Evolutionary conservation across 2,888 invertebrate genomes (phyloP).

Genomic region (Pyralis farinalis): DNA sequence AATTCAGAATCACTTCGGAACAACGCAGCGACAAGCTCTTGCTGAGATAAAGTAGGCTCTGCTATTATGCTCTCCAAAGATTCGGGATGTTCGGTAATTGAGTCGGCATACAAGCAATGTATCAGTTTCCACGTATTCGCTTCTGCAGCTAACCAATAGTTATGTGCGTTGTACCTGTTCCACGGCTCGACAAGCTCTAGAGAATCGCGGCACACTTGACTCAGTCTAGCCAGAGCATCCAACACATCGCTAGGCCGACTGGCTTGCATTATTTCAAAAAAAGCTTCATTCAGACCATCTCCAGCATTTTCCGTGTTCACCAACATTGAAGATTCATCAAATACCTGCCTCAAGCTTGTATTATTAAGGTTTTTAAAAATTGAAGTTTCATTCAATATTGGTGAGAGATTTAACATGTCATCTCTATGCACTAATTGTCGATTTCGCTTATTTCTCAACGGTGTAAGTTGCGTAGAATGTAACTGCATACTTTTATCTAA

Average conservation of each 20-base stretch:
- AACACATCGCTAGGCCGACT: conserved; percentile 76
- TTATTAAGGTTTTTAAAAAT: conserved; percentile 70
- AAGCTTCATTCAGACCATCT: conserved; percentile 61
- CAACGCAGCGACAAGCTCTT: conserved; percentile 56
- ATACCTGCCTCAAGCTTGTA: conserved; percentile 64
- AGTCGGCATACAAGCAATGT: conserved; percentile 90
- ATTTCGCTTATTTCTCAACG: conserved; percentile 52
- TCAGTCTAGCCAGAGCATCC: conserved; percentile 83
- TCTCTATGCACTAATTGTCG: conserved; percentile 57
- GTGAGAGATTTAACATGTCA: conserved; percentile 66
- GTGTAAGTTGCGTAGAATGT: conserved; percentile 60
- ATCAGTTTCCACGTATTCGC: conserved; percentile 94
- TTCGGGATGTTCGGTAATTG: conserved; percentile 82
- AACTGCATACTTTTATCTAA: conserved; percentile 50
- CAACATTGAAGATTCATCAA: conserved; percentile 66
- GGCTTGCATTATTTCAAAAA: conserved; percentile 70
- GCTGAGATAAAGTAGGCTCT: conserved; percentile 60
- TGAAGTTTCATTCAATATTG: conserved; percentile 71
- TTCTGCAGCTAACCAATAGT: conserved; percentile 88
- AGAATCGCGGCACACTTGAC: conserved; percentile 83
- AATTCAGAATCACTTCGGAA: conserved; percentile 77
- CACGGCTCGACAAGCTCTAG: conserved; percentile 75
- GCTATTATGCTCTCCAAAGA: conserved; percentile 68
- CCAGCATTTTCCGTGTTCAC: conserved; percentile 47
- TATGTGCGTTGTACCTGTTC: conserved; percentile 70